These are phyloP conservation scores for Crotophaga sulcirostris DNA, from an alignment of 2,113 vertebrate genomes.

Conservation along the genomic window DNA sequence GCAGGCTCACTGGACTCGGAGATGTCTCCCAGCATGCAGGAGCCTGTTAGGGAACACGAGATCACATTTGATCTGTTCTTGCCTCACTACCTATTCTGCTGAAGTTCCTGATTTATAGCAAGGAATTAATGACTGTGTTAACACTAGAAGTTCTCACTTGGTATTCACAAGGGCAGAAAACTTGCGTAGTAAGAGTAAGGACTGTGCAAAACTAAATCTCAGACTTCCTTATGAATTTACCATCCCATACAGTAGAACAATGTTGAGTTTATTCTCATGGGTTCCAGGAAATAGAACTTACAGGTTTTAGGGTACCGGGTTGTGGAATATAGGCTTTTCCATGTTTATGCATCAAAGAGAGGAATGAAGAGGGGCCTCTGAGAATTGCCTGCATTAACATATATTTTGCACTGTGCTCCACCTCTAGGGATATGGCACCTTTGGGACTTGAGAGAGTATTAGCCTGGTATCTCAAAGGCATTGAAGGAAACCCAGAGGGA, in stretches of 20 bases:
- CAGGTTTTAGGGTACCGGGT: neutral
- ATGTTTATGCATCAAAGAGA: neutral
- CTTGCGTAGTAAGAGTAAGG: neutral
- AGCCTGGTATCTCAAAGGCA: neutral
- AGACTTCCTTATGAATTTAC: neutral
- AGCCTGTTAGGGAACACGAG: neutral
- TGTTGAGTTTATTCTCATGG: neutral
- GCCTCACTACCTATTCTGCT: neutral
- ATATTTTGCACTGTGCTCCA: neutral
- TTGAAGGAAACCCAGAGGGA: neutral
- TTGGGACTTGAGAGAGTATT: neutral
- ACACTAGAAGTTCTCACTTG: neutral
- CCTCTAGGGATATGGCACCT: neutral
- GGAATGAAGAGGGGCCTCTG: neutral
- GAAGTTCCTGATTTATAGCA: neutral
- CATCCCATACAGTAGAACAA: neutral
- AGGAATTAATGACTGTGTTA: neutral
- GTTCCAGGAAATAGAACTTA: neutral
- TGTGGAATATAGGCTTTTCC: neutral
- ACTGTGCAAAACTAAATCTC: neutral
- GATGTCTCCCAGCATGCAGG: neutral
- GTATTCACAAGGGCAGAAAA: neutral
- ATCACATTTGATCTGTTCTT: neutral
- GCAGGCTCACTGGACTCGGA: accelerated
- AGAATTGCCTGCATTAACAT: neutral